Conservation (phyloP, 2,888 invertebrate genomes). For the Prosopocoilus inquinatus region DNA sequence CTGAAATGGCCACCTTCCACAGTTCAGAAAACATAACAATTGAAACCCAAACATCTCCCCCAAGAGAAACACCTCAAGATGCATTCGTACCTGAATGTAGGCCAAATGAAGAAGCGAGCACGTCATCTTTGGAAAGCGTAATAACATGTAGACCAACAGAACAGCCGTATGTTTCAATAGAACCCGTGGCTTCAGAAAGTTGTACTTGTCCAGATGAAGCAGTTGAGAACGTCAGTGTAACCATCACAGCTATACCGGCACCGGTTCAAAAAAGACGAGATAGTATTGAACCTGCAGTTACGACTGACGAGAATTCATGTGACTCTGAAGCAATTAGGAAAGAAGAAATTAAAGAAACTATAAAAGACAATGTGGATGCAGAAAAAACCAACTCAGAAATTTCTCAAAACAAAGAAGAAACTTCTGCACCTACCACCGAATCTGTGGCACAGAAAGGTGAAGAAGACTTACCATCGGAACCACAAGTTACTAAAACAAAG, state of each 20-base stretch:
- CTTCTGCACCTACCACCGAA: constrained; percentile 7
- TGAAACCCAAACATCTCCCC: background rate
- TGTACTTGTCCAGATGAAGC: constrained; percentile 26
- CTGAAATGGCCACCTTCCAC: background rate
- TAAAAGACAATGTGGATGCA: constrained; percentile 41
- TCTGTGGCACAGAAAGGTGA: constrained; percentile 1
- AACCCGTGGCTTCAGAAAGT: constrained; percentile 32
- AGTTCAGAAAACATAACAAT: background rate
- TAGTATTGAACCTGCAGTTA: constrained; percentile 40
- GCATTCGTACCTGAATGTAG: background rate
- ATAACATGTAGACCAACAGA: constrained; percentile 30
- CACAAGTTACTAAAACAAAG: no score
- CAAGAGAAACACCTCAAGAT: constrained; percentile 1
- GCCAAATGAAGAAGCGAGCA: constrained; percentile 25
- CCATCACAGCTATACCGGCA: constrained; percentile 37
- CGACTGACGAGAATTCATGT: constrained; percentile 45
- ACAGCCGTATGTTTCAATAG: constrained; percentile 38
- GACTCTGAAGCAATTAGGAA: constrained; percentile 47
- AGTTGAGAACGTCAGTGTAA: constrained; percentile 28
- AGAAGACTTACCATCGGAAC: background rate
- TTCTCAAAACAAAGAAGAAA: constrained; percentile 12
- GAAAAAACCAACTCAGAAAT: constrained; percentile 13
- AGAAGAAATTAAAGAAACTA: constrained; percentile 49
- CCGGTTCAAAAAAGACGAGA: constrained; percentile 38
- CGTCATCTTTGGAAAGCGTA: constrained; percentile 29